phyloP scores from a whole-genome alignment of 2,888 invertebrate species.

The Zygothrica quintamaculata region DNA sequence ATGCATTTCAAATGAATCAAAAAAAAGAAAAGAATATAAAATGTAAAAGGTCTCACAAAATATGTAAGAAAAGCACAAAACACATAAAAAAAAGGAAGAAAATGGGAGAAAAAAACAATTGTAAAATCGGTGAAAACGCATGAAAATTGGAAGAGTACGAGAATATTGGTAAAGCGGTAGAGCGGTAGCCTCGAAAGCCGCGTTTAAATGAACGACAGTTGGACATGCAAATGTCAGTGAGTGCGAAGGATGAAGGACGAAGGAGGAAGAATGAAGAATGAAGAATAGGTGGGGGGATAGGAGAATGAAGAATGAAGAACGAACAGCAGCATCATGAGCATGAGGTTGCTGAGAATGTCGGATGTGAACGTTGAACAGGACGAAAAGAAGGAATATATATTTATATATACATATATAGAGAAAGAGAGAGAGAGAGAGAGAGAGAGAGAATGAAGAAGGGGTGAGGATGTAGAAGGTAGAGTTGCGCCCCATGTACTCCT shows the following conservation, averaged over 20 bases:
- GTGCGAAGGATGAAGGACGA: conserved; percentile 11
- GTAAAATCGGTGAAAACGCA: conserved; percentile 39
- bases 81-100: not conserved
- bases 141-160: conserved; percentile 48
- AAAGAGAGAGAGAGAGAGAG: not conserved
- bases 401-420: too few relatives aligned
- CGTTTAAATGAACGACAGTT: conserved; percentile 77
- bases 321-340: not conserved
- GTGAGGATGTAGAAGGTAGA: conserved; percentile 1
- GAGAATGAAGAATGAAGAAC: not conserved
- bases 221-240: conserved; percentile 72
- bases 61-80: not conserved
- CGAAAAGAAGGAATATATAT: too few relatives aligned
- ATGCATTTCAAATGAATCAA: conserved; percentile 54
- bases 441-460: not conserved
- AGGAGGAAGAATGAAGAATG: not conserved
- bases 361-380: not conserved
- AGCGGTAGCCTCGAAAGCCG: conserved; percentile 41
- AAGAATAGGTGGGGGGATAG: not conserved
- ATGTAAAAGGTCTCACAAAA: not conserved
- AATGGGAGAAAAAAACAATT: conserved; percentile 4
- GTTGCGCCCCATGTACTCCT: conserved; percentile 9
- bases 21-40: conserved; percentile 7
- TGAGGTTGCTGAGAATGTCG: not conserved
- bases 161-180: conserved; percentile 43